These are phyloP conservation scores for Eutrigla gurnardus DNA, from an alignment of 2,797 vertebrate species.

Conservation along the genomic window DNA sequence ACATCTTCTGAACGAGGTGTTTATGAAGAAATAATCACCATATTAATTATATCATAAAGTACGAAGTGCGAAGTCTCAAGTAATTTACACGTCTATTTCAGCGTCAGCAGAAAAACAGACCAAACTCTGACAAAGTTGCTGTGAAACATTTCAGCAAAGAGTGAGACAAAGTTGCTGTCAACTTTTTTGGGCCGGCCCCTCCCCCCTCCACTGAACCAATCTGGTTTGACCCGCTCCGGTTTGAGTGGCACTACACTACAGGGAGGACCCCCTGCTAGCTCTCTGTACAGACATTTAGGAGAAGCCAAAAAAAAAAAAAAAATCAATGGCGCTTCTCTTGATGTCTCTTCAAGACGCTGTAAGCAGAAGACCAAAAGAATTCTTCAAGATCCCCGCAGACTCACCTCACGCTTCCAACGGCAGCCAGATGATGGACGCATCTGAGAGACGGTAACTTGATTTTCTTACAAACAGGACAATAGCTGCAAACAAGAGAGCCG, in stretches of 20 bases:
- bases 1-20: conserved; percentile 1
- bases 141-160: conserved; percentile 52
- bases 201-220: conserved; percentile 69
- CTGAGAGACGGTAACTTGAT: conserved; percentile 79
- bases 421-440: conserved; percentile 81
- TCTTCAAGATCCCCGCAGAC: conserved; percentile 79
- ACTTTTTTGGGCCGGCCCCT: conserved; percentile 70
- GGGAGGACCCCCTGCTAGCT: conserved; percentile 85
- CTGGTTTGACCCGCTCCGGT: conserved; percentile 79
- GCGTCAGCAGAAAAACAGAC: conserved; percentile 37
- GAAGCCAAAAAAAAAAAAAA: conserved; percentile 69
- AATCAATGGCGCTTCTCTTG: conserved; percentile 85
- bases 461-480: conserved; percentile 85
- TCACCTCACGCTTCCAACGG: conserved; percentile 69
- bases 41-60: not conserved
- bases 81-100: conserved; percentile 50
- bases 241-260: conserved; percentile 78
- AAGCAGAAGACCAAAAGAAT: conserved; percentile 82
- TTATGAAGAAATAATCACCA: not conserved
- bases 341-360: conserved; percentile 84
- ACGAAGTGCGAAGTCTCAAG: conserved; percentile 5
- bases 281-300: conserved; percentile 76
- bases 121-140: conserved; percentile 60
- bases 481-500: conserved; percentile 81
- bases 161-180: conserved; percentile 70